phyloP scores from a whole-genome alignment of 2,797 vertebrate species.

The Helarctos malayanus region DNA sequence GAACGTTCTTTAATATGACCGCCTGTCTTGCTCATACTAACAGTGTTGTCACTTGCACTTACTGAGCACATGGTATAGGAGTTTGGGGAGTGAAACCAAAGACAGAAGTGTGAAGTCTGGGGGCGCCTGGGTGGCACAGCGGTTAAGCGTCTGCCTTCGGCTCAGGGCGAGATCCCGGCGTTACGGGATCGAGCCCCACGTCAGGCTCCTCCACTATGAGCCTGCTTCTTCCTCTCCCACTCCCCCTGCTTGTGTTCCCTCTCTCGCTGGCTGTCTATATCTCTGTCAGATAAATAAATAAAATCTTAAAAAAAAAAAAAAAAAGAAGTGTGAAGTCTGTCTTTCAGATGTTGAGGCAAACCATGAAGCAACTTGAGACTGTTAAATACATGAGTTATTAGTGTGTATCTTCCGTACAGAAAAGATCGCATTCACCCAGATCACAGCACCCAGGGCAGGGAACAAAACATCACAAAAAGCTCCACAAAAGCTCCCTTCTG shows the following conservation, averaged over 20 bases:
- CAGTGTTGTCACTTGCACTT: background rate
- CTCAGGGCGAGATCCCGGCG: too few relatives aligned
- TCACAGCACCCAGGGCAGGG: background rate
- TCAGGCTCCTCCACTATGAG: too few relatives aligned
- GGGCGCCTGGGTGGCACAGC: too few relatives aligned
- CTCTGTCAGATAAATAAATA: too few relatives aligned
- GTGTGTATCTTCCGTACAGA: background rate
- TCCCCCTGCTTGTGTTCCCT: too few relatives aligned
- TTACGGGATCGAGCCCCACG: too few relatives aligned
- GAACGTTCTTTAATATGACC: background rate
- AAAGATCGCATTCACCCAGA: background rate
- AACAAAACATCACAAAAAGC: background rate
- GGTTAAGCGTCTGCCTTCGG: too few relatives aligned
- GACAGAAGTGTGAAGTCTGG: background rate
- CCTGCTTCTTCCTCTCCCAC: too few relatives aligned
- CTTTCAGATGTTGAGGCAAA: background rate
- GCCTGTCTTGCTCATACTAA: background rate
- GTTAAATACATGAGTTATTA: background rate
- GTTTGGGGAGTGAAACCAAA: background rate
- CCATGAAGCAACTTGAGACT: background rate
- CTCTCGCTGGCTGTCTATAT: too few relatives aligned
- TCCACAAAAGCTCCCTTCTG: background rate
- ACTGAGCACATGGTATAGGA: accelerated
- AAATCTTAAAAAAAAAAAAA: too few relatives aligned
- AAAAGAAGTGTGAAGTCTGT: background rate